phyloP scores from a whole-genome alignment of 23 tunicate genomes.

The Diplosoma virens region DNA sequence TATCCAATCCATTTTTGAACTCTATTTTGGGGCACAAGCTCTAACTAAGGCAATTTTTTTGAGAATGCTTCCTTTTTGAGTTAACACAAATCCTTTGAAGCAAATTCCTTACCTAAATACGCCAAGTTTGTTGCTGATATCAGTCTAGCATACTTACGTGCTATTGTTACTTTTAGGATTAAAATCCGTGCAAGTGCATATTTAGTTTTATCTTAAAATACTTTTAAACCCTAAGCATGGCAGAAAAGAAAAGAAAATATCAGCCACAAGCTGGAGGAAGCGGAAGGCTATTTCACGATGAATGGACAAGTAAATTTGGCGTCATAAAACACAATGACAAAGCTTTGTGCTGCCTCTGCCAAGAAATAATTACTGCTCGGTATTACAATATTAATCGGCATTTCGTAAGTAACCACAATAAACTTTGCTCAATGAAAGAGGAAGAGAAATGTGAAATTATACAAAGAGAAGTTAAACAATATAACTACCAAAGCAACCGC shows the following conservation, averaged over 20 bases:
- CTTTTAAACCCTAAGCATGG: not conserved
- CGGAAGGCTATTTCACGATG: slow-evolving; percentile 17
- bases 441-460: slow-evolving; percentile 17
- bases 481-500: slow-evolving; percentile 17
- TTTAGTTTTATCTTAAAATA: not conserved
- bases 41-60: not conserved
- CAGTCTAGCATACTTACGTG: not conserved
- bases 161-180: not conserved
- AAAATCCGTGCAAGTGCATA: not conserved
- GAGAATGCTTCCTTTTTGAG: not conserved
- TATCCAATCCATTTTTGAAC: no score
- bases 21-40: not conserved
- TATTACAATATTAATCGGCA: slow-evolving; percentile 35
- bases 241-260: slow-evolving; percentile 6
- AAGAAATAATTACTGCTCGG: slow-evolving; percentile 23
- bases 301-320: slow-evolving; percentile 27
- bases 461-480: slow-evolving; percentile 31
- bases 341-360: slow-evolving; percentile 35
- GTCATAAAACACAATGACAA: slow-evolving; percentile 21
- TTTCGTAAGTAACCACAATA: slow-evolving; percentile 22
- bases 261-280: not conserved
- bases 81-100: no score
- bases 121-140: not conserved
- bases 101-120: not conserved
- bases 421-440: slow-evolving; percentile 19